Conservation (phyloP, 1,140 invertebrate species). For the Drosophila subpulchrella region DNA sequence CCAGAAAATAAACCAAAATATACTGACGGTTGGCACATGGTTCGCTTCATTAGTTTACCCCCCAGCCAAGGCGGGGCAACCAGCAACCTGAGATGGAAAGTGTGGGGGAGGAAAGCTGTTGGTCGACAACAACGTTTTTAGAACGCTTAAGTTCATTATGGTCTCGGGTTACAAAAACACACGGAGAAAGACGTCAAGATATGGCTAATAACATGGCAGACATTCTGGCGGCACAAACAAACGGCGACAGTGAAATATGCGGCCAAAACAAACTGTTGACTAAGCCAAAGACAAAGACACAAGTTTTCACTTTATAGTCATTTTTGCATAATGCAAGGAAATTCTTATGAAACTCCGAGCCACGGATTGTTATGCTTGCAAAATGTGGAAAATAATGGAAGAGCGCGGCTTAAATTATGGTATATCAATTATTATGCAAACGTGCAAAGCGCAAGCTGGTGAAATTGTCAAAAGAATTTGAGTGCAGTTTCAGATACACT, state of each 20-base stretch:
- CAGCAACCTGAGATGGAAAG: slow-evolving; percentile 24
- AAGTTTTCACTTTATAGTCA: slow-evolving; percentile 34
- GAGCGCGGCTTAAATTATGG: slow-evolving; percentile 20
- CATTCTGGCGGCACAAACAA: slow-evolving; percentile 47
- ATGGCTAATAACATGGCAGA: slow-evolving; percentile 38
- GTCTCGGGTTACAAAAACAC: slow-evolving; percentile 57
- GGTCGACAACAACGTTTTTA: slow-evolving; percentile 22
- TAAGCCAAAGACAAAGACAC: slow-evolving; percentile 34
- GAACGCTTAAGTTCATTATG: slow-evolving; percentile 68
- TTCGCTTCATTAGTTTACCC: slow-evolving; percentile 63
- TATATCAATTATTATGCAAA: slow-evolving; percentile 41
- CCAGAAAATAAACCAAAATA: slow-evolving; percentile 56
- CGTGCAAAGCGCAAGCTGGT: slow-evolving; percentile 6
- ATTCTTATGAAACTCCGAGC: slow-evolving; percentile 50
- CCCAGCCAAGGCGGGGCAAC: slow-evolving; percentile 24
- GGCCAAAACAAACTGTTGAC: slow-evolving; percentile 27
- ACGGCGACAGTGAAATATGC: slow-evolving; percentile 34
- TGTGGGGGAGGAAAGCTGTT: slow-evolving; percentile 2
- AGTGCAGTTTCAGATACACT: slow-evolving; percentile 13
- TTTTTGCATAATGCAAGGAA: slow-evolving; percentile 62
- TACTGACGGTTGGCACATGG: slow-evolving; percentile 37
- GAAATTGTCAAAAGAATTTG: background rate
- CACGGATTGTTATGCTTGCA: slow-evolving; percentile 39
- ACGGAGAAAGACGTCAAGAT: slow-evolving; percentile 5
- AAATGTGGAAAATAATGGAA: slow-evolving; percentile 23